Evolutionary conservation across 1,140 invertebrate genomes (phyloP).

Genomic region (Drosophila prosaltans): DNA sequence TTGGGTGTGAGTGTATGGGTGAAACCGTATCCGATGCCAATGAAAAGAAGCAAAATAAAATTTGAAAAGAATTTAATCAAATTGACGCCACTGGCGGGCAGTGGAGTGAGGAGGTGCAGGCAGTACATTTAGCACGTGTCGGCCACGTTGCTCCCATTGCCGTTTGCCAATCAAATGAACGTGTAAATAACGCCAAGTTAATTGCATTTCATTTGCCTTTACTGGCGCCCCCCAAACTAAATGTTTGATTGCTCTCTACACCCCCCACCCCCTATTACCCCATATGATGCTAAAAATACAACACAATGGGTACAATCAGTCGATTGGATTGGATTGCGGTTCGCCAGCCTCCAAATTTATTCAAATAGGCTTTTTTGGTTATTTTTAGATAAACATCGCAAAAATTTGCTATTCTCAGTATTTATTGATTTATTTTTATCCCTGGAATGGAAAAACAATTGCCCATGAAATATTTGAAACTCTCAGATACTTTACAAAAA

Average conservation of each 20-base stretch:
- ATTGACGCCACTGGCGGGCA: constrained; percentile 42
- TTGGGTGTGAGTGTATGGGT: constrained; percentile 20
- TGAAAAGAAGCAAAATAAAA: constrained; percentile 40
- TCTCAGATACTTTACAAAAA: not conserved
- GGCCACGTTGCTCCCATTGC: constrained; percentile 40
- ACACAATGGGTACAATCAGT: constrained; percentile 25
- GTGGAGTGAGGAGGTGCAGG: constrained; percentile 14
- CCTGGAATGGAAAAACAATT: not conserved
- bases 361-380: constrained; percentile 34
- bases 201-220: constrained; percentile 36
- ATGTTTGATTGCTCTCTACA: constrained; percentile 41
- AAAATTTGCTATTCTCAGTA: constrained; percentile 36
- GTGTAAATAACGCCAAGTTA: constrained; percentile 44
- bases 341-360: constrained; percentile 31
- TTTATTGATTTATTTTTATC: constrained; percentile 28
- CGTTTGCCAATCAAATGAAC: constrained; percentile 43
- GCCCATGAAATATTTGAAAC: not conserved
- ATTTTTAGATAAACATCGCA: constrained; percentile 46
- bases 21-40: constrained; percentile 38
- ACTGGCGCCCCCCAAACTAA: constrained; percentile 49
- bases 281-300: constrained; percentile 57
- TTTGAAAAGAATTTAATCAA: constrained; percentile 64
- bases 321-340: not conserved
- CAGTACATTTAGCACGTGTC: constrained; percentile 62
- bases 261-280: not conserved